phyloP scores from a whole-genome alignment of 1,140 invertebrate genomes.

The Drosophila auraria region DNA sequence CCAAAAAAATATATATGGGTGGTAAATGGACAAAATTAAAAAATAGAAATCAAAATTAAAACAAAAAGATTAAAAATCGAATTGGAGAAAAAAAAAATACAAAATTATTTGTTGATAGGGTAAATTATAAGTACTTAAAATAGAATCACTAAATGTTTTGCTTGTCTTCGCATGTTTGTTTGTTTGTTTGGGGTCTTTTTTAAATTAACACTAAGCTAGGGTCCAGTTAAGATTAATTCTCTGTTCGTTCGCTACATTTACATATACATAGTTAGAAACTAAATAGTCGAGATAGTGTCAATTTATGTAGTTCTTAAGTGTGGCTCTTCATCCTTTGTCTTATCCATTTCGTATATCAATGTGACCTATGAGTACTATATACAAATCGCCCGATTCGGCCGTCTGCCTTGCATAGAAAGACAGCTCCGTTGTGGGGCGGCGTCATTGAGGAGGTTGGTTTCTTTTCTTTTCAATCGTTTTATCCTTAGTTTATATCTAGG shows the following conservation, averaged over 20 bases:
- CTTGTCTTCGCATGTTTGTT: constrained; percentile 71
- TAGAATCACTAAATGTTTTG: constrained; percentile 82
- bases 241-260: constrained; percentile 46
- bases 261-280: constrained; percentile 64
- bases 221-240: constrained; percentile 64
- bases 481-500: constrained; percentile 42
- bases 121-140: constrained; percentile 70
- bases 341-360: constrained; percentile 63
- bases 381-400: constrained; percentile 65
- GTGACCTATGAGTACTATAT: constrained; percentile 65
- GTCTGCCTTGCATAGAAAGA: constrained; percentile 65
- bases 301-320: constrained; percentile 51
- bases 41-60: constrained; percentile 55
- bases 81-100: constrained; percentile 40
- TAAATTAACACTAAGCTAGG: constrained; percentile 73
- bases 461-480: constrained; percentile 47
- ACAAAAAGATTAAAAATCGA: constrained; percentile 55
- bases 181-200: constrained; percentile 51
- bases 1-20: constrained; percentile 55
- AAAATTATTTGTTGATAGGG: constrained; percentile 42
- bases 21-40: constrained; percentile 48
- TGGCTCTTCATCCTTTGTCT: constrained; percentile 41
- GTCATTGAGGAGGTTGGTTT: constrained; percentile 75
- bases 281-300: constrained; percentile 79
- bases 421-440: constrained; percentile 46